Base-by-base conservation (phyloP, 2,888 invertebrate genomes). In the Ennomos quercinarius region DNA sequence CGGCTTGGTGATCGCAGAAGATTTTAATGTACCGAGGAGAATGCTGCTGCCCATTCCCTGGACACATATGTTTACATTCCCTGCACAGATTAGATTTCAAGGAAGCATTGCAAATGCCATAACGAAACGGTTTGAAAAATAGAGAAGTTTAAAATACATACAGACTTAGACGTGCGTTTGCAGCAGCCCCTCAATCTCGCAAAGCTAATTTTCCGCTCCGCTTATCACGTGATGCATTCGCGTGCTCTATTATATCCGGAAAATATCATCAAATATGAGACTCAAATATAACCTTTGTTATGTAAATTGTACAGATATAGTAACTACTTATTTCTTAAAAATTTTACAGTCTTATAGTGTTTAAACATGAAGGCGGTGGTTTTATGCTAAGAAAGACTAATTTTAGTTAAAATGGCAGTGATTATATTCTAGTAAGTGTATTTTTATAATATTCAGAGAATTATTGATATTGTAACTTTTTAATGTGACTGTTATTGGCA, bases 141-240 rank as follows among this genome's bases (percentile, higher is more conserved):
- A 27, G 0, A 27, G 27, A 27, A 27, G 17, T 17, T 17, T 17
- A 17, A 17, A 17, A n/a, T n/a, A n/a, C n/a, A n/a, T n/a, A 17
- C 6, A 27, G 6, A 6, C 27, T 4, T 17, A 27, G 27, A 17
- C 27, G 27, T 6, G 6, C 27, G 27, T 27, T 27, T 27, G 6
- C 27, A 27, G 27, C 27, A 27, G 27, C 27, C 6, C 6, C 27
- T 27, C 27, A 27, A 27, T 27, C 27, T 6, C 5, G 27, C 27
- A 27, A 27, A 27, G 27, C 27, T 36, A 34, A 52, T 66, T 67
- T 65, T 63, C 58, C 68, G 65, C 67, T 65, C 54, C 63, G 66
- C 65, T 67, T 61, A 57, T 54, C 36, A 36, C 64, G n/a, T 61
- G 54, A 56, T 60, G 60, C 63, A 63, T 61, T 56, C 56, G 47